Evolutionary conservation across 1,140 invertebrate species (phyloP), one percentile per base, ranked within the genome.

Genomic region (silkworm (Bombyx mori)): DNA sequence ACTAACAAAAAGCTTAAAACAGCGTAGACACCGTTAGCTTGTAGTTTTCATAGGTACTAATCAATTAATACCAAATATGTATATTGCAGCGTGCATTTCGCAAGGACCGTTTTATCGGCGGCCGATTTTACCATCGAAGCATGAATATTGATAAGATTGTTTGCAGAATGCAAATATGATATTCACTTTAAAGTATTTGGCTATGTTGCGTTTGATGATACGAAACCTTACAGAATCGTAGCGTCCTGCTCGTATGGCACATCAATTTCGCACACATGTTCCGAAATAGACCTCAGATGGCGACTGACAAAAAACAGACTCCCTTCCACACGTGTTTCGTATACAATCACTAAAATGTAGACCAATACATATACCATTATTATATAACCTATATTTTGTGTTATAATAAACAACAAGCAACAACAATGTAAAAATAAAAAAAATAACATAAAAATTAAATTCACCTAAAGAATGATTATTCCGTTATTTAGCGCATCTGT

Each of bases 281-380:
- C 66, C 66, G 56, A 55, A 69, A 66, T 71, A 72, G 77, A 74
- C 73, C 72, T 82, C 75, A 72, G 67, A 78, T 82, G 77, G 76
- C 59, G 67, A 69, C 62, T 73, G 77, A 82, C 77, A 84, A 84
- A 86, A 86, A 86, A 83, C 81, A 79, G 78, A 73, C 69, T 67
- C 52, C 64, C 44, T 65, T 56, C 60, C 58, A 65, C 82, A 82
- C 71, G 79, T 82, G 75, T 84, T 77, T 60, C 63, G 62, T 61
- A 54, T 43, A 12, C 18, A 65, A 43, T 50, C 12, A 51, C 43
- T 58, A 49, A 70, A 77, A 83, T 79, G 65, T 60, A 68, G 69
- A 62, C 55, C 70, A 75, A 56, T 60, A 22, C n/a, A 35, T 52
- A 62, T 54, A 65, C 71, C 58, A 61, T 35, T 62, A 18, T 18